Base-by-base conservation (phyloP, 35 echinoderm and acorn worm genomes). In the Ptychodera flava region DNA sequence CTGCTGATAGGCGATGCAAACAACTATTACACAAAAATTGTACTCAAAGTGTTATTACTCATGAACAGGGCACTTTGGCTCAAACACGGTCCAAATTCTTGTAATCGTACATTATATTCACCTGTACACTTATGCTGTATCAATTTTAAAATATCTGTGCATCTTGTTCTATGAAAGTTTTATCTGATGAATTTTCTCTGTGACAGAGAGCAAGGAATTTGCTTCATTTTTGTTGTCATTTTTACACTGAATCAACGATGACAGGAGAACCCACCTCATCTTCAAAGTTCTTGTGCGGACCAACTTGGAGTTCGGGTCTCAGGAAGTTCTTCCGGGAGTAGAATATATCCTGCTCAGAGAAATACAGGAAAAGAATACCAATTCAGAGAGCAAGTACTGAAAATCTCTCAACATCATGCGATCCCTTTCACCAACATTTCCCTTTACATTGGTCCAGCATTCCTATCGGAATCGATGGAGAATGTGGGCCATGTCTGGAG, bases 311-410 rank as follows among this genome's bases (percentile, higher is more conserved):
- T 28, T 97, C 95, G 14, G 95, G 95, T 34, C 90, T 78, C 36
- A 97, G 82, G 85, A 94, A 97, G 80, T 97, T 97, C 85, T 97
- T 97, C 32, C 95, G 77, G 52, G 95, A 97, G 79, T 97, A 97
- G 81, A 97, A 97, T 16, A 97, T 87, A 79, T 94, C 92, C 95
- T 97, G 81, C 14, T 77, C 78, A 85, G 52, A 84, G 0, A 84
- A 89, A 52, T 81, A 15, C 28, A 81, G 1, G 6, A 36, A 77
- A 76, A 29, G 32, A 30, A 64, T 64, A 12, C 6, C 22, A 12
- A 64, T 12, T 64, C 22, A 12, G 45, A 64, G 45, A 64, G 22
- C 22, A 64, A 22, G 6, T 22, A 22, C 22, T 64, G 6, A 12
- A 12, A 6, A 22, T 64, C 45, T 12, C 45, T 64, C 45, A 12